Conservation (phyloP, 2,888 invertebrate species). For the Athalia cordata region DNA sequence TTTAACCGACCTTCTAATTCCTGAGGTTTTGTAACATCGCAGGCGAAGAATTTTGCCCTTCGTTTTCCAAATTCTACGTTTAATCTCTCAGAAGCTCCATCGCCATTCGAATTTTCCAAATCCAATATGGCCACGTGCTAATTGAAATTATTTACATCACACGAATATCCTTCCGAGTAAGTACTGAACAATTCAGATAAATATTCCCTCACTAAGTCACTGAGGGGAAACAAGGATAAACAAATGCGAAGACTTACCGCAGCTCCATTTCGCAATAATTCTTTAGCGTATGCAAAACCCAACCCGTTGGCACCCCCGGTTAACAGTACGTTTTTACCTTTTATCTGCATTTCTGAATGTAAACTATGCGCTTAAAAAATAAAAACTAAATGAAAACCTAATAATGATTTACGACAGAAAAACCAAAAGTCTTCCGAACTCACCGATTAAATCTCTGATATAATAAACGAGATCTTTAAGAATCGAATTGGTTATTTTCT, state of each 20-base stretch:
- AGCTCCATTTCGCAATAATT: conserved; percentile 73
- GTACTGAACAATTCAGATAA: too few relatives aligned
- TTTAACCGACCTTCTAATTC: conserved; percentile 62
- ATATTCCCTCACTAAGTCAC: not conserved
- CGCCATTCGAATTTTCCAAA: conserved; percentile 48
- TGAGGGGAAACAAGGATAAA: too few relatives aligned
- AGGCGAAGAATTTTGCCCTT: conserved; percentile 61
- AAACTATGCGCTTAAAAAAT: too few relatives aligned
- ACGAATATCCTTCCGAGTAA: too few relatives aligned
- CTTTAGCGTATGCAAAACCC: conserved; percentile 74
- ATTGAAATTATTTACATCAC: not conserved
- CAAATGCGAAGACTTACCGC: conserved; percentile 59
- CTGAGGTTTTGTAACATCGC: conserved; percentile 63
- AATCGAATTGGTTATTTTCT: too few relatives aligned
- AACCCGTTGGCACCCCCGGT: conserved; percentile 77
- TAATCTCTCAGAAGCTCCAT: conserved; percentile 57
- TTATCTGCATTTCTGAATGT: conserved; percentile 52
- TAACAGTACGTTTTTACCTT: conserved; percentile 61
- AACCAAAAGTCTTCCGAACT: not conserved
- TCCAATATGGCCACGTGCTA: conserved; percentile 18
- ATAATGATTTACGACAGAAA: not conserved
- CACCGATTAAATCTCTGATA: not conserved
- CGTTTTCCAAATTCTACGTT: conserved; percentile 65
- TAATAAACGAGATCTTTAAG: not conserved
- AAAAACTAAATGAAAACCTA: too few relatives aligned